Conservation (phyloP, 2,797 vertebrate species). For the Nasua narica region DNA sequence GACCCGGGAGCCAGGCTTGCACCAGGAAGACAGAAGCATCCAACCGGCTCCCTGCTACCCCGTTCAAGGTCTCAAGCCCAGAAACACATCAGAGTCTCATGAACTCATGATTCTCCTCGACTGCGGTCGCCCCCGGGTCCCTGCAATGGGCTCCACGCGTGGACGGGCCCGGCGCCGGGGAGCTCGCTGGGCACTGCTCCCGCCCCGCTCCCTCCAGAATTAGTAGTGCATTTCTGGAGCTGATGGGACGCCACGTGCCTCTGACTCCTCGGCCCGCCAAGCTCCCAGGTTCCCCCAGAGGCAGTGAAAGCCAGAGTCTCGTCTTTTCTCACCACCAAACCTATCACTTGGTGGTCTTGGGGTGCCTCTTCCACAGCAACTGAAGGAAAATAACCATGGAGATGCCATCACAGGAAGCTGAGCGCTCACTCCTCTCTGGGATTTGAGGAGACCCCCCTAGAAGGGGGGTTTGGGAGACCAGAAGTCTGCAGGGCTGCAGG, state of each 20-base stretch:
- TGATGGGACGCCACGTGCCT: background rate
- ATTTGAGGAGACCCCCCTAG: background rate
- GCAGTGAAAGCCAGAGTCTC: background rate
- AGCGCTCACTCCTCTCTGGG: background rate
- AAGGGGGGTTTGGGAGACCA: background rate
- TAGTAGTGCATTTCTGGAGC: background rate
- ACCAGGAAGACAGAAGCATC: background rate
- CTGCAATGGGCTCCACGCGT: fast-evolving
- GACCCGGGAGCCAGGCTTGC: background rate
- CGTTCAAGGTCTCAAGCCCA: background rate
- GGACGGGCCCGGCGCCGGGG: background rate
- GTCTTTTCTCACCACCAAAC: background rate
- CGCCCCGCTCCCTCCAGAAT: no score
- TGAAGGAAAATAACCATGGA: background rate
- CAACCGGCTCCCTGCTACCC: background rate
- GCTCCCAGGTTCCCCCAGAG: background rate
- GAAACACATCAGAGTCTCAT: background rate
- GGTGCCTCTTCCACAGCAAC: background rate
- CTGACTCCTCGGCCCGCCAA: fast-evolving
- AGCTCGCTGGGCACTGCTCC: fast-evolving
- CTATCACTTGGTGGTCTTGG: background rate
- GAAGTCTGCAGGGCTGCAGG: background rate
- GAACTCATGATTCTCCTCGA: background rate
- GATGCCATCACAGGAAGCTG: fast-evolving
- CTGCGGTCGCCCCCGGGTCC: background rate